Percentiles rank a stretch among this genome's conserved stretches.
Evolutionary conservation across 1,140 invertebrate genomes (phyloP).

Genomic region (Dendroctonus valens): DNA sequence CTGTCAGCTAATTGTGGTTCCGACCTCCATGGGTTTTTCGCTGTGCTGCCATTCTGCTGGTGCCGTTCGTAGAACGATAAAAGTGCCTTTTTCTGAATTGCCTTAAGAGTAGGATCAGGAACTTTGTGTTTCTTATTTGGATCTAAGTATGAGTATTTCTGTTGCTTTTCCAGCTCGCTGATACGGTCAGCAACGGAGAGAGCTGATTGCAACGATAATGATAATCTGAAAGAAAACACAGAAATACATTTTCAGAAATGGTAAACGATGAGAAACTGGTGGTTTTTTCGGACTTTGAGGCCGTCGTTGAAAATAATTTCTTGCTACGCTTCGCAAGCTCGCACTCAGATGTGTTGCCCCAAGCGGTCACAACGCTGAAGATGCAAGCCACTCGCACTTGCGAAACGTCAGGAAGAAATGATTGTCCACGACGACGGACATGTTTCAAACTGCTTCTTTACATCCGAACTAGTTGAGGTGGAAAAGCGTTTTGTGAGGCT

Average conservation of each 20-base stretch:
- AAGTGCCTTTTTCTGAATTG: conserved; percentile 83
- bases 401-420: no score
- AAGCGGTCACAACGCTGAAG: no score
- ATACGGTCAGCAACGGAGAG: conserved; percentile 74
- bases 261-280: background rate
- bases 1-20: conserved; percentile 58
- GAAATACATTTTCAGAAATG: background rate
- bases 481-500: no score
- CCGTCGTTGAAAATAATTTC: no score
- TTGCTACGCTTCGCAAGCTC: no score
- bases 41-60: conserved; percentile 40
- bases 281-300: no score
- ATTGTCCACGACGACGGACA: no score
- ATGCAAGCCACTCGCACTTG: no score
- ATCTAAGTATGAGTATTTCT: conserved; percentile 70
- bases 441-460: no score
- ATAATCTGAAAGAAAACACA: conserved; percentile 39
- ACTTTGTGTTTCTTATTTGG: conserved; percentile 74
- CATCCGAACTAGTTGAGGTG: no score
- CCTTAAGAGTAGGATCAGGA: conserved; percentile 77
- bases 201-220: conserved; percentile 49
- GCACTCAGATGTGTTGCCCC: no score
- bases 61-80: conserved; percentile 83
- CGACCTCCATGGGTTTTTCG: conserved; percentile 58
- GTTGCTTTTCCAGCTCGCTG: conserved; percentile 67